phyloP scores from a whole-genome alignment of 1,140 invertebrate species.

The Lamellibrachia luymesi region DNA sequence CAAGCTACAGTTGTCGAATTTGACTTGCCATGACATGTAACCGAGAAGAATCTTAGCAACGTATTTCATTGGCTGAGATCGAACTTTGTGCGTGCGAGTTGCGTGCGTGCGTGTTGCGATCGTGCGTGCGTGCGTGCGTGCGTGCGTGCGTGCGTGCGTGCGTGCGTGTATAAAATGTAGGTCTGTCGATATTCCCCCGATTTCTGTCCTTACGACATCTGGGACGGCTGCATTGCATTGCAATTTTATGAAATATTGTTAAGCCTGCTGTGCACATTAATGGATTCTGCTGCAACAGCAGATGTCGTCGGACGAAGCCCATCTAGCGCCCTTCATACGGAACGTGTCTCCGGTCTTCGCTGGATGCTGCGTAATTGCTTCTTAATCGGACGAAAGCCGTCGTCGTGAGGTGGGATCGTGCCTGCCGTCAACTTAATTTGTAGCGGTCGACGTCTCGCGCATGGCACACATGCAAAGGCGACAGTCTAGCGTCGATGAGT shows the following conservation, averaged over 20 bases:
- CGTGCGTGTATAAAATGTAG: background rate
- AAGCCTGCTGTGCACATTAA: background rate
- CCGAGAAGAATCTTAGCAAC: no score
- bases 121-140: background rate
- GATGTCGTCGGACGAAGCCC: background rate
- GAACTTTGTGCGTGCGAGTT: no score
- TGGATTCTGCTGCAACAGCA: background rate
- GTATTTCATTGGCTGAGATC: no score
- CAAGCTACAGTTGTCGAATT: no score
- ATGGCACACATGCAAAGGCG: background rate
- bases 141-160: slow-evolving; percentile 4
- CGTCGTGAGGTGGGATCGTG: background rate
- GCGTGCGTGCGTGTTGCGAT: no score
- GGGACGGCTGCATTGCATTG: background rate
- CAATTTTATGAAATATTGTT: background rate
- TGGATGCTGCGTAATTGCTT: background rate
- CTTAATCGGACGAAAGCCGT: background rate
- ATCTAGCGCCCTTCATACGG: background rate
- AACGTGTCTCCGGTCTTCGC: background rate
- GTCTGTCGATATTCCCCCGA: background rate
- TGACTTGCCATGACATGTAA: no score
- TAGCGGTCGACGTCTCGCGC: background rate
- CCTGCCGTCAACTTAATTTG: background rate
- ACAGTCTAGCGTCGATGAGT: background rate
- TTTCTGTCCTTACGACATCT: background rate